Conservation (phyloP, 2,113 vertebrate species). For the Columba livia region DNA sequence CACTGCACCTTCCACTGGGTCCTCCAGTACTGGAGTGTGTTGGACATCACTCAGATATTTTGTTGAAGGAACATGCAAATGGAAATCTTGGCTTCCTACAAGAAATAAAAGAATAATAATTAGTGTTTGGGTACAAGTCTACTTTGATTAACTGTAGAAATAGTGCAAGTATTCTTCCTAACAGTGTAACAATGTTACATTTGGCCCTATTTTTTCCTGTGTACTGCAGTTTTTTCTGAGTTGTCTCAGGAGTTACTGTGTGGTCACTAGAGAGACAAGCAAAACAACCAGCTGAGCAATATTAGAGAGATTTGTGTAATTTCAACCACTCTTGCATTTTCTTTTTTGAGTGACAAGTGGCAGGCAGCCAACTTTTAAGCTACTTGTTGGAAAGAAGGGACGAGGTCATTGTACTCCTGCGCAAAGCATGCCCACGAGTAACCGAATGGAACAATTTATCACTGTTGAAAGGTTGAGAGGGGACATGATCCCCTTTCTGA, state of each 20-base stretch:
- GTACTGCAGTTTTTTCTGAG: background rate
- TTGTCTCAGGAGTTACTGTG: background rate
- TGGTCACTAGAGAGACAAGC: conserved; percentile 6
- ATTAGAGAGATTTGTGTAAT: conserved; percentile 15
- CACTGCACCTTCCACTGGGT: background rate
- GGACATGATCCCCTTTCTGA: background rate
- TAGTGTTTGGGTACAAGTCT: background rate
- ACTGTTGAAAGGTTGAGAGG: background rate
- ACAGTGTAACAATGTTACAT: background rate
- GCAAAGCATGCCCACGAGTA: conserved; percentile 1
- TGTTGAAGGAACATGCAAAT: background rate
- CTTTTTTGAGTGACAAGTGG: conserved; percentile 37
- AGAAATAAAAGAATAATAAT: background rate
- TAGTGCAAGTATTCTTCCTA: background rate
- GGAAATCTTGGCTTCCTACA: background rate
- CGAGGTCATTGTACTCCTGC: background rate
- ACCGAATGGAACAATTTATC: background rate
- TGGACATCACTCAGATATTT: background rate
- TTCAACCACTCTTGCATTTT: background rate
- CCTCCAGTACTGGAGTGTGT: background rate
- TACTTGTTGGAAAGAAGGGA: background rate
- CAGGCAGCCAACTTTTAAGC: background rate
- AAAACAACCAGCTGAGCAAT: background rate
- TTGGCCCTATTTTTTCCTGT: background rate
- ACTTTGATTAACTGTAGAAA: background rate